Percentiles rank a stretch among this genome's conserved stretches.
Evolutionary conservation across 2,797 vertebrate species (phyloP).

Genomic region (Garrulus glandarius): DNA sequence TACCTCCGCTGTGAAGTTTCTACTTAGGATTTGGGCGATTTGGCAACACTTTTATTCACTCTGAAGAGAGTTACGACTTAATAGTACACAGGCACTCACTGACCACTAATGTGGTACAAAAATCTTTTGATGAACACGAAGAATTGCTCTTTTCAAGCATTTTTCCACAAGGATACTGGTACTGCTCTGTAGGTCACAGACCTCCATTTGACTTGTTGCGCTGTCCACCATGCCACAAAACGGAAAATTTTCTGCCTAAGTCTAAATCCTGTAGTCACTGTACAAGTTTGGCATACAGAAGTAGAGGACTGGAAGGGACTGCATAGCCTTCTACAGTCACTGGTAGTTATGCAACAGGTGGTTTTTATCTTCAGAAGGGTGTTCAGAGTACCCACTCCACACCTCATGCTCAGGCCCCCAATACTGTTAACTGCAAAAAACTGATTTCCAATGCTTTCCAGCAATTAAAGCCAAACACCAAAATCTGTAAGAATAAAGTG

Average conservation of each 20-base stretch:
- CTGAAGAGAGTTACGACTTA: not conserved
- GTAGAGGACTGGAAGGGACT: not conserved
- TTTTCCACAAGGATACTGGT: not conserved
- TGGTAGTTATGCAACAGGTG: not conserved
- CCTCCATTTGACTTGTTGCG: not conserved
- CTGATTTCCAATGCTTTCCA: not conserved
- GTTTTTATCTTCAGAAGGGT: not conserved
- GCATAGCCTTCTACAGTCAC: not conserved
- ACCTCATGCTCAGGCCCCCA: not conserved
- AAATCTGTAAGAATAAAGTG: accelerated
- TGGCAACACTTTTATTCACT: not conserved
- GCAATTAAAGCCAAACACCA: not conserved
- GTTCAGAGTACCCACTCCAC: not conserved
- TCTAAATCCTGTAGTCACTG: not conserved
- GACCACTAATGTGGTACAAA: not conserved
- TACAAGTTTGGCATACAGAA: not conserved
- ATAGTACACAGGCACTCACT: accelerated
- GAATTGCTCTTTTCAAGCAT: not conserved
- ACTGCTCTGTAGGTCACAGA: not conserved
- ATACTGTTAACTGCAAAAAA: not conserved
- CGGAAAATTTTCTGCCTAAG: accelerated
- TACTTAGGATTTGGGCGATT: not conserved
- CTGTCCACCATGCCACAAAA: not conserved
- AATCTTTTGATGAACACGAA: not conserved
- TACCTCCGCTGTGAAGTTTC: not conserved